phyloP scores from a whole-genome alignment of 1,140 invertebrate genomes.

The Proctacanthus coquilletti region DNA sequence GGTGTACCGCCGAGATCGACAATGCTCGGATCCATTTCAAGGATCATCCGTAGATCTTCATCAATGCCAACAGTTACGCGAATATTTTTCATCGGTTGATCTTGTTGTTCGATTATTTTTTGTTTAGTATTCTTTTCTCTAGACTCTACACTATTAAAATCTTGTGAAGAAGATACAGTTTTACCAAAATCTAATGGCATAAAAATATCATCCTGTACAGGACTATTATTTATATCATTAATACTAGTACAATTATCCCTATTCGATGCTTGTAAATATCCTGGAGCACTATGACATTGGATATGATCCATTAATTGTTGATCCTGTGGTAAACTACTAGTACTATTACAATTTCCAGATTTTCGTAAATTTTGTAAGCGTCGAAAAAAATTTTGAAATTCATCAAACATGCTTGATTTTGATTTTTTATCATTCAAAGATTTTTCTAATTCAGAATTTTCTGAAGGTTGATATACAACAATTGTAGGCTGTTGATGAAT shows the following conservation, averaged over 20 bases:
- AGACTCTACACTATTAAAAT: too few species aligned
- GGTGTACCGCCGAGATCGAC: slow-evolving; percentile 32
- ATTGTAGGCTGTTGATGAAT: too few species aligned
- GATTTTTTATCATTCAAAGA: too few species aligned
- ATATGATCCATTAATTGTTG: too few species aligned
- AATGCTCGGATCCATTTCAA: slow-evolving; percentile 45
- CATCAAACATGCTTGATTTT: too few species aligned
- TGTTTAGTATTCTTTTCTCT: too few species aligned
- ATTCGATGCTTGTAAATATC: background rate
- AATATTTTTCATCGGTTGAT: slow-evolving; percentile 21
- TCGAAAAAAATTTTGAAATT: slow-evolving; percentile 19
- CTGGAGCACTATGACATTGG: too few species aligned
- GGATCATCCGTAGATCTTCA: slow-evolving; percentile 42
- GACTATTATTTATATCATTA: background rate
- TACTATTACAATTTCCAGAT: slow-evolving; percentile 9
- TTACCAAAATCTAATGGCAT: background rate
- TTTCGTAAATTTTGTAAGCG: slow-evolving; percentile 18
- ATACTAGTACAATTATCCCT: background rate
- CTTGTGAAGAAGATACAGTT: background rate
- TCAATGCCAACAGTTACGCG: slow-evolving; percentile 41
- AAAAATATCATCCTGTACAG: background rate
- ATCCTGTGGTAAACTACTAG: too few species aligned
- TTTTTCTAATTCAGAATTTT: too few species aligned
- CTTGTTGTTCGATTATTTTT: slow-evolving; percentile 3
- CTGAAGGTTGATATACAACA: too few species aligned